Evolutionary conservation across 2,888 invertebrate genomes (phyloP).

Genomic region (Halocaridina rubra): DNA sequence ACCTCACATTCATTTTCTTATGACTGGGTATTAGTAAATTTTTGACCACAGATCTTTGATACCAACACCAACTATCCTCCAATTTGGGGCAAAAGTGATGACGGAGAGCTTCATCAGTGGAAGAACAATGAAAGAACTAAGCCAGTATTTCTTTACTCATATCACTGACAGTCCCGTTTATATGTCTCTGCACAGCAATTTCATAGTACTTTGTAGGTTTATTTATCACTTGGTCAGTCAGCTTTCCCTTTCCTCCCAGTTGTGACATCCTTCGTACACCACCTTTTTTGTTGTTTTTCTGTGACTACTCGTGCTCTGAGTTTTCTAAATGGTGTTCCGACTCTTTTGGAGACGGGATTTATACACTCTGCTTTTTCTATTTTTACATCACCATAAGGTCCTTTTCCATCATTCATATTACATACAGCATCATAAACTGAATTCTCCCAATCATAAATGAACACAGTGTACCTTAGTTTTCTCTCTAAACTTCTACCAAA

Average conservation of each 20-base stretch:
- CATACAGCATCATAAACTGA: constrained; percentile 15
- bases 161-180: constrained; percentile 4
- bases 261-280: background rate
- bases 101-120: background rate
- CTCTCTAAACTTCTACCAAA: too few species aligned
- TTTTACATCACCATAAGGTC: constrained; percentile 7
- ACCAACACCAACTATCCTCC: background rate
- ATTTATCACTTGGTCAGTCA: background rate
- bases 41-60: background rate
- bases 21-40: background rate
- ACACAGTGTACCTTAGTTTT: background rate
- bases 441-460: constrained; percentile 18
- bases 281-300: constrained; percentile 16
- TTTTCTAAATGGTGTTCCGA: constrained; percentile 12
- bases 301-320: constrained; percentile 1
- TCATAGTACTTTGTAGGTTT: background rate
- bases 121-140: constrained; percentile 11
- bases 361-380: constrained; percentile 13
- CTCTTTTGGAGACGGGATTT: background rate
- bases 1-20: background rate
- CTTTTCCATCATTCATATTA: constrained; percentile 16
- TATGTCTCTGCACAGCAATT: background rate
- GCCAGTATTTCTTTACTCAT: background rate
- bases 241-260: constrained; percentile 20
- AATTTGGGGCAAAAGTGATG: constrained; percentile 5